A percentile compares a stretch with the other conserved stretches of the same genome.
phyloP scores from a whole-genome alignment of 2,797 vertebrate species.

The Sternarchorhynchus goeldii region DNA sequence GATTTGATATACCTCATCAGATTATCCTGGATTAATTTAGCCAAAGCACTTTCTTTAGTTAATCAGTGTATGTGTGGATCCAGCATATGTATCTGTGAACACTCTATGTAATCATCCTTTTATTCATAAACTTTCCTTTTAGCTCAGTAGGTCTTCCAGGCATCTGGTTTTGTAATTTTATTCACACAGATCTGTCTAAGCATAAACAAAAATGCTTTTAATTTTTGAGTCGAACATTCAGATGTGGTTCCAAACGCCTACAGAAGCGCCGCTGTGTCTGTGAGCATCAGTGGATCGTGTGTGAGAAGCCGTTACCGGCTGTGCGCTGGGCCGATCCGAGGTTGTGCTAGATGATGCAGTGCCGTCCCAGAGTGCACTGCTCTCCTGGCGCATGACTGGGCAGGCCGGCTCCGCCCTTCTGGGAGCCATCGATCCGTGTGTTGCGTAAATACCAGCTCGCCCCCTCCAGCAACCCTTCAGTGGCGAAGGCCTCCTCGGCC shows the following conservation, averaged over 20 bases:
- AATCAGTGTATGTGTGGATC: slow-evolving; percentile 40
- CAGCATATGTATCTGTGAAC: slow-evolving; percentile 49
- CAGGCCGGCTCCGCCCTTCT: slow-evolving; percentile 42
- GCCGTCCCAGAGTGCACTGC: slow-evolving; percentile 33
- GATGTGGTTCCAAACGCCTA: slow-evolving; percentile 5
- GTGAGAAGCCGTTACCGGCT: neutral
- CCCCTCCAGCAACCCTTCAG: slow-evolving; percentile 64
- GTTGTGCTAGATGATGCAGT: slow-evolving; percentile 33
- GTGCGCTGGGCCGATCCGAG: slow-evolving; percentile 3
- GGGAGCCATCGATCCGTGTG: slow-evolving; percentile 65
- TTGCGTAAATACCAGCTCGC: slow-evolving; percentile 73
- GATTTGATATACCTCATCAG: slow-evolving; percentile 46
- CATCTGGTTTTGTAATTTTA: slow-evolving; percentile 49
- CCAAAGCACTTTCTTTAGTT: slow-evolving; percentile 56
- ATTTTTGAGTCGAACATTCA: slow-evolving; percentile 34
- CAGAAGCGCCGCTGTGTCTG: slow-evolving; percentile 21
- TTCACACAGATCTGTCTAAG: slow-evolving; percentile 43
- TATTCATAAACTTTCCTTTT: slow-evolving; percentile 48
- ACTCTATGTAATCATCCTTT: slow-evolving; percentile 49
- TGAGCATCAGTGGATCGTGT: slow-evolving; percentile 26
- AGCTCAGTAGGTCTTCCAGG: slow-evolving; percentile 46
- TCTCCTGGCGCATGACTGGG: slow-evolving; percentile 50
- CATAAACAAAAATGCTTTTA: slow-evolving; percentile 33
- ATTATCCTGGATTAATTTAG: slow-evolving; percentile 55
- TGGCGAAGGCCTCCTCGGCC: slow-evolving; percentile 38